A percentile compares a stretch with the other conserved stretches of the same genome.
Evolutionary conservation across 2,113 vertebrate species (phyloP).

Genomic region (Geococcyx californianus): DNA sequence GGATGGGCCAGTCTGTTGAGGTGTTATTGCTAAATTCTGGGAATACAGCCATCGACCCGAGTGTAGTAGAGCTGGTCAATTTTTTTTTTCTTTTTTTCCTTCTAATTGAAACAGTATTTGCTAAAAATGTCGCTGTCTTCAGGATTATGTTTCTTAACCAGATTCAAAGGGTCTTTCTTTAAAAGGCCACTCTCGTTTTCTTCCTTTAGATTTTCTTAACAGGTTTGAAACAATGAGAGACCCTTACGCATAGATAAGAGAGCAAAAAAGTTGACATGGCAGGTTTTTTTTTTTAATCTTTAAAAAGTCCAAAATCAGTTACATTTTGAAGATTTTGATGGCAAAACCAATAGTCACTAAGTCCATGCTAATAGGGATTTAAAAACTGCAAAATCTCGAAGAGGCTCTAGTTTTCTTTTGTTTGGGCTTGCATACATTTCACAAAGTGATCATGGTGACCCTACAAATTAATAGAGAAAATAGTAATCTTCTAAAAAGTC

Average conservation of each 20-base stretch:
- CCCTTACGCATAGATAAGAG: neutral
- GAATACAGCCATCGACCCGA: neutral
- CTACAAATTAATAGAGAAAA: neutral
- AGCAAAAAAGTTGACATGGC: neutral
- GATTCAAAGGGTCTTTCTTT: neutral
- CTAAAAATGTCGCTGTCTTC: neutral
- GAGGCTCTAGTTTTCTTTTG: neutral
- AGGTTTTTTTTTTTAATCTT: neutral
- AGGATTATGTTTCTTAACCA: neutral
- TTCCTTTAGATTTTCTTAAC: neutral
- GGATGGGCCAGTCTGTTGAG: neutral
- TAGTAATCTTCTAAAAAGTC: neutral
- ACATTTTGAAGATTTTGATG: neutral
- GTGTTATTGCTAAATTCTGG: neutral
- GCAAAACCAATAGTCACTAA: neutral
- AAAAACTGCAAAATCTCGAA: neutral
- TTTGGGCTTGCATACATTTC: neutral
- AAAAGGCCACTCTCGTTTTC: neutral
- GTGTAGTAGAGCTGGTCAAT: accelerated
- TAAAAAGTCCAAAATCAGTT: neutral
- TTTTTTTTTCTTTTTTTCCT: neutral
- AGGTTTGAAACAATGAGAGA: neutral
- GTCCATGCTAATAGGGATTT: neutral
- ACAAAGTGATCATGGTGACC: neutral
- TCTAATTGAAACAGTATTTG: neutral